Conservation (phyloP, 2,797 vertebrate genomes). For the Chromobotia macracanthus region DNA sequence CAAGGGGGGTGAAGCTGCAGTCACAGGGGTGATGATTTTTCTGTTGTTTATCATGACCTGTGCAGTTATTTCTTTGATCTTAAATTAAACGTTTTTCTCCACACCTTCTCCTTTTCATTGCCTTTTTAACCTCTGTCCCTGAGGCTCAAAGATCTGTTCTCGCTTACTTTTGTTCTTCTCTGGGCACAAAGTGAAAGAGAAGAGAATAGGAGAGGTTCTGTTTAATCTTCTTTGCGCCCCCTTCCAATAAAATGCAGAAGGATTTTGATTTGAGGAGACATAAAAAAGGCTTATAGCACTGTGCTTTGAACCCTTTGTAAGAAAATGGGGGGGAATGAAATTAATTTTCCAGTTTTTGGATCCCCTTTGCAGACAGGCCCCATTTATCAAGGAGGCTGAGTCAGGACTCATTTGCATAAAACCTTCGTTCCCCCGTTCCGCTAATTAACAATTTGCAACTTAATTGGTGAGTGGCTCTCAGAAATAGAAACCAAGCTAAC, state of each 20-base stretch:
- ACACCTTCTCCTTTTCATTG: conserved; percentile 50
- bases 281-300: conserved; percentile 84
- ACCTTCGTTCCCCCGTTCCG: conserved; percentile 80
- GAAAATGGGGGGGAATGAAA: conserved; percentile 62
- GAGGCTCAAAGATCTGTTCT: conserved; percentile 43
- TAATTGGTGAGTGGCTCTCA: conserved; percentile 82
- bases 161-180: conserved; percentile 37
- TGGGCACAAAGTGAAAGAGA: conserved; percentile 6
- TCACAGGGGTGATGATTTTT: conserved; percentile 75
- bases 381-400: conserved; percentile 84
- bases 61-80: conserved; percentile 73
- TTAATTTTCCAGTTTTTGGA: conserved; percentile 73
- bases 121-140: conserved; percentile 48
- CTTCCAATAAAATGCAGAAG: conserved; percentile 80
- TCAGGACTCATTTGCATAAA: conserved; percentile 85
- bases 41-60: conserved; percentile 70
- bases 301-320: conserved; percentile 80
- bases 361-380: conserved; percentile 80
- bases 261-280: conserved; percentile 85
- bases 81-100: conserved; percentile 72
- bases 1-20: conserved; percentile 76
- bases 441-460: conserved; percentile 88
- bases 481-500: conserved; percentile 79
- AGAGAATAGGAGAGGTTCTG: conserved; percentile 74
- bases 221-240: conserved; percentile 76